These are phyloP conservation scores for Anthoscopus minutus DNA, from an alignment of 2,113 vertebrate genomes.

Conservation along the genomic window DNA sequence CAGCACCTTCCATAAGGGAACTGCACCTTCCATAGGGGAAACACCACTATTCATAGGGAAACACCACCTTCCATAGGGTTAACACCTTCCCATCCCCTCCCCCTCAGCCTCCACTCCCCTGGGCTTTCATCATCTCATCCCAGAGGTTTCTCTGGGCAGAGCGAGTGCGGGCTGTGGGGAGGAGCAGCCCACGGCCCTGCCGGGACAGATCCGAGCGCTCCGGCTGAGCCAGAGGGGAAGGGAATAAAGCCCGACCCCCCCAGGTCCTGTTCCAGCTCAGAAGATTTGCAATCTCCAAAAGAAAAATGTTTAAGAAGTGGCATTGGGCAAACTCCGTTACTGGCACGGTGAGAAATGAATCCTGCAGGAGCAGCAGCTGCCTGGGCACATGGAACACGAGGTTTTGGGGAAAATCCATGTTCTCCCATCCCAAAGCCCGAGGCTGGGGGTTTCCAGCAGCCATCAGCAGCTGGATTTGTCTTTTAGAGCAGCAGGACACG, in stretches of 20 bases:
- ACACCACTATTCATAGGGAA: fast-evolving
- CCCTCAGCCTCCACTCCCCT: not conserved
- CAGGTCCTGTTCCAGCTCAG: not conserved
- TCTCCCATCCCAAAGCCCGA: not conserved
- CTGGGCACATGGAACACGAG: fast-evolving
- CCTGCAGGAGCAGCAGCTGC: not conserved
- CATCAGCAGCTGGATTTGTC: not conserved
- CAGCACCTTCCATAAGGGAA: too few relatives aligned
- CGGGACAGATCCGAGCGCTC: not conserved
- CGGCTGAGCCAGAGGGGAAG: not conserved
- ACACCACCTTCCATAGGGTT: too few relatives aligned
- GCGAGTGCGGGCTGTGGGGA: not conserved
- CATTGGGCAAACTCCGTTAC: not conserved
- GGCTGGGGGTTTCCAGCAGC: not conserved
- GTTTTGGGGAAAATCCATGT: not conserved
- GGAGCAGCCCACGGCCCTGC: not conserved
- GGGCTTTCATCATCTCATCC: not conserved
- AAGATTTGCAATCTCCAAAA: not conserved
- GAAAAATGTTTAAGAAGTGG: not conserved
- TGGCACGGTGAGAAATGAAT: not conserved
- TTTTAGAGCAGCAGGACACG: not conserved
- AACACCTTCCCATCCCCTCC: not conserved
- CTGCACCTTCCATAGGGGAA: fast-evolving
- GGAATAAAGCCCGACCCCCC: not conserved
- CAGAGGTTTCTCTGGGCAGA: fast-evolving